phyloP scores from a whole-genome alignment of 2,888 invertebrate genomes.

The Xylota segnis region DNA sequence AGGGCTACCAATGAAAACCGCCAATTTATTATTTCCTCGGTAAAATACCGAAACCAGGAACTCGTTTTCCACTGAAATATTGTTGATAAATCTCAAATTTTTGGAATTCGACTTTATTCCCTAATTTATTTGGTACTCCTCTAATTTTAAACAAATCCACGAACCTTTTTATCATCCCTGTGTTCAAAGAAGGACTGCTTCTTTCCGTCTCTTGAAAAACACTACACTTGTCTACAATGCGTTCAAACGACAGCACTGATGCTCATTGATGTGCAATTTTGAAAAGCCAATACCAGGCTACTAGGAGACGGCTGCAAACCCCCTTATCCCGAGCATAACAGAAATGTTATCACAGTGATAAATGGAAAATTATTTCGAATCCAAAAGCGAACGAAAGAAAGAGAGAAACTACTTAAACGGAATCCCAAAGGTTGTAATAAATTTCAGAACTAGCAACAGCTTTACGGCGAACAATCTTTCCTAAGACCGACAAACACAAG shows the following conservation, averaged over 20 bases:
- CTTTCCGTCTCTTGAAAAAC: no score
- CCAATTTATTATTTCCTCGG: no score
- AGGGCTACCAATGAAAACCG: no score
- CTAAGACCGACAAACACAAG: conserved; percentile 35
- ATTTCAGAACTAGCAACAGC: conserved; percentile 79
- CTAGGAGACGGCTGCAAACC: not conserved
- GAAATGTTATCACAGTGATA: conserved; percentile 81
- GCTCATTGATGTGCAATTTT: not conserved
- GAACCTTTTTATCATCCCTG: no score
- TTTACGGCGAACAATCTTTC: conserved; percentile 52
- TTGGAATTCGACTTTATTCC: no score
- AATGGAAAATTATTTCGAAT: conserved; percentile 82
- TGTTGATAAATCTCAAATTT: no score
- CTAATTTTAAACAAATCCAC: no score
- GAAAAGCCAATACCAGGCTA: not conserved
- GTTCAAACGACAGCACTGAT: not conserved
- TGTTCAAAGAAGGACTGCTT: no score
- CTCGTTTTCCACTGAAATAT: no score
- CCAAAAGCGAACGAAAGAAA: conserved; percentile 38
- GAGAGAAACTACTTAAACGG: conserved; percentile 82
- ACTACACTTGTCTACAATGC: not conserved
- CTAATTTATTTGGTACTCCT: no score
- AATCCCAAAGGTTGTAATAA: conserved; percentile 83
- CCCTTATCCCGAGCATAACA: conserved; percentile 28
- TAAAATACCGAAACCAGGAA: no score